Evolutionary conservation across 2,797 vertebrate species (phyloP), one percentile per base, ranked within the genome.

Genomic region (Danio tinwini): DNA sequence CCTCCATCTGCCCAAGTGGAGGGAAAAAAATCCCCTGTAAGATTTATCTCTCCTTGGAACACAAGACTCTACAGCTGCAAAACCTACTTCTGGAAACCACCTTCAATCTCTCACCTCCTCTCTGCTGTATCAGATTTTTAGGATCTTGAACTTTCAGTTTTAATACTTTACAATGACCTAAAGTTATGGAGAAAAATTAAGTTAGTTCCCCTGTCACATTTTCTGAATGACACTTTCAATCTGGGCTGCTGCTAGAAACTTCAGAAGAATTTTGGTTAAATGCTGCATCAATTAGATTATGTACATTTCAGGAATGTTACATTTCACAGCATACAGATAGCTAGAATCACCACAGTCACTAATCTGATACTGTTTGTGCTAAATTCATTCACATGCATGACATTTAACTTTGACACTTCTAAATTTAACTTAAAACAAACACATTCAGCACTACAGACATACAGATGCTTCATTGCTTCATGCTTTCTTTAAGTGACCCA

Each of bases 361-460:
- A 85, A 91, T 90, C 82, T 89, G 87, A 92, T 85, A 88, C 78
- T 16, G 42, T 65, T 59, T 55, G 74, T 84, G 80, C 88, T 88
- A 80, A 81, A 89, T n/a, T 89, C 84, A 85, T 83, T 74, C 84
- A 91, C 88, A 92, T 89, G 89, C 86, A 91, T 91, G 80, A 91
- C 90, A 93, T 91, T 90, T 88, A 88, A 87, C 88, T 87, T 86
- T 88, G 91, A 87, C 85, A 77, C 42, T 73, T 82, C 90, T 92
- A 93, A 91, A 93, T 92, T 92, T 93, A 93, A 91, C 88, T 47
- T 72, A 70, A 83, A 78, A 86, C 86, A 87, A 90, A 89, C 83
- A 89, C 76, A 87, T 88, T 88, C 85, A 89, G 58, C 74, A 84
- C 78, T 74, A 81, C 80, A 83, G 82, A 76, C 77, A 90, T 89